Percentiles rank a stretch among this genome's conserved stretches.
phyloP scores from a whole-genome alignment of 2,113 vertebrate species.

The Patagioenas fasciata region DNA sequence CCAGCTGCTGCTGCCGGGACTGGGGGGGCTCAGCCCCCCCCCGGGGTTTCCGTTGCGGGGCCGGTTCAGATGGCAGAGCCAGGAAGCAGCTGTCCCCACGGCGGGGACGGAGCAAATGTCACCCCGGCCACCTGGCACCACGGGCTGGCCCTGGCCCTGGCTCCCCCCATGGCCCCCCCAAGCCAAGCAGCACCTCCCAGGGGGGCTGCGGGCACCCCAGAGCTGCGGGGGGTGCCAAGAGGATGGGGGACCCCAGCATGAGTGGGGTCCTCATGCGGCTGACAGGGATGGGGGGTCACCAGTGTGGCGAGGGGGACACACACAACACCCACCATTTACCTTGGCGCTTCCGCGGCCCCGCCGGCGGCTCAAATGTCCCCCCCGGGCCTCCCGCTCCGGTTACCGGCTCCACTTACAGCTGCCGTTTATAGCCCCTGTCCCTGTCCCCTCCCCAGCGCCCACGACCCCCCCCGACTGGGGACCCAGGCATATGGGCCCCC shows the following conservation, averaged over 20 bases:
- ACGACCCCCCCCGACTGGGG: not conserved
- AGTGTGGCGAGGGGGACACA: fast-evolving
- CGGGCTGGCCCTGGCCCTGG: not conserved
- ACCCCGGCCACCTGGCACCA: constrained; percentile 46
- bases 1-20: not conserved
- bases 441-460: not conserved
- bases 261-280: not conserved
- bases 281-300: not conserved
- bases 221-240: not conserved
- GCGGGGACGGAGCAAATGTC: constrained; percentile 48
- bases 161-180: not conserved
- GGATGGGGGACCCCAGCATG: fast-evolving
- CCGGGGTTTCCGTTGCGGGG: constrained; percentile 6
- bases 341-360: not conserved
- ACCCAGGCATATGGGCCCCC: not conserved
- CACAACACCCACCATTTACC: not conserved
- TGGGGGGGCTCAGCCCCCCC: not conserved
- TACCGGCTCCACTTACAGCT: constrained; percentile 59
- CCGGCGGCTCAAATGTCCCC: constrained; percentile 36
- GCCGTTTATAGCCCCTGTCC: constrained; percentile 43
- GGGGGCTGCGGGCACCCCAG: not conserved
- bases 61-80: constrained; percentile 51
- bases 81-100: constrained; percentile 62
- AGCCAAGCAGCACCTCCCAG: not conserved
- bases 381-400: constrained; percentile 40